A percentile compares a stretch with the other conserved stretches of the same genome.
Conservation (phyloP, 2,113 vertebrate genomes). For the Corythaeola cristata region DNA sequence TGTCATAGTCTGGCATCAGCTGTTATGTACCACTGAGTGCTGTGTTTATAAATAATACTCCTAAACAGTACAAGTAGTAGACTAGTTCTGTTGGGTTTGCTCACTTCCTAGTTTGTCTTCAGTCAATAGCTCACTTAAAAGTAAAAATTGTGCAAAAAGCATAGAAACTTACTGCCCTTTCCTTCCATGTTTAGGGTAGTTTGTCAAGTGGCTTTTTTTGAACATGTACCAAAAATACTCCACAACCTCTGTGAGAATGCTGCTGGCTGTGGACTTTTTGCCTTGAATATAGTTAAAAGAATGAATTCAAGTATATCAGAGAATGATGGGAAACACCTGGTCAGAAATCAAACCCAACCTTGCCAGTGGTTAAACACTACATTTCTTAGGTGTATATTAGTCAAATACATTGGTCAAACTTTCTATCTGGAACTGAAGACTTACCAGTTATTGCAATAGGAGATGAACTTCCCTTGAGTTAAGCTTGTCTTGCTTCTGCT, state of each 20-base stretch:
- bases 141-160: not conserved
- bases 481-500: not conserved
- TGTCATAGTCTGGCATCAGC: not conserved
- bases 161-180: not conserved
- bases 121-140: not conserved
- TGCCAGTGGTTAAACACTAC: not conserved
- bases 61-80: not conserved
- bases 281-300: not conserved
- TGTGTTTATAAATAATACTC: not conserved
- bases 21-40: not conserved
- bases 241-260: not conserved
- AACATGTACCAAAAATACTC: not conserved
- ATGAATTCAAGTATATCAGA: not conserved
- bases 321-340: not conserved
- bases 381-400: not conserved
- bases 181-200: not conserved
- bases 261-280: not conserved
- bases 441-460: not conserved
- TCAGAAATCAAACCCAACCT: not conserved
- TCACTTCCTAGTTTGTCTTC: not conserved
- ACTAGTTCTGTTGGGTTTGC: not conserved
- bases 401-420: not conserved
- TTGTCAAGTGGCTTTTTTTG: not conserved
- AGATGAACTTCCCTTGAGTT: not conserved
- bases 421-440: not conserved